Conservation (phyloP, 2,113 vertebrate genomes). For the Ceyx cyanopectus region DNA sequence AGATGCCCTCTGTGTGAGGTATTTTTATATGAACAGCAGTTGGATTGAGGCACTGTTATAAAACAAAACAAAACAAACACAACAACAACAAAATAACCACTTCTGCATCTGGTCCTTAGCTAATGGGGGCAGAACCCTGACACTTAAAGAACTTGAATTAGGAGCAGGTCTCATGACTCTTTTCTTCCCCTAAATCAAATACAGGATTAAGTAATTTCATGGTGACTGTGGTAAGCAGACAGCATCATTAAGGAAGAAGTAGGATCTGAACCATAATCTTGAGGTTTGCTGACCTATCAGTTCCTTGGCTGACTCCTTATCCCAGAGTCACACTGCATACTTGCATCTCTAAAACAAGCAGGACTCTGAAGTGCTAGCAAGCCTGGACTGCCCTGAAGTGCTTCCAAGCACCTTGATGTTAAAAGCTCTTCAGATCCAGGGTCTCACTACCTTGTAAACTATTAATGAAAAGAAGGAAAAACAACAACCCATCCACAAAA, state of each 20-base stretch:
- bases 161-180: neutral
- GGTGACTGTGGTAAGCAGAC: neutral
- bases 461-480: neutral
- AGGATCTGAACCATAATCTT: neutral
- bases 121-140: neutral
- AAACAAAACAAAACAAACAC: neutral
- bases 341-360: neutral
- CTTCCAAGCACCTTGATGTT: neutral
- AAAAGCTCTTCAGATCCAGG: neutral
- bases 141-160: neutral
- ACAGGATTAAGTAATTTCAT: neutral
- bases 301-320: neutral
- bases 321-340: accelerated
- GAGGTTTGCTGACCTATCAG: neutral
- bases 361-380: neutral
- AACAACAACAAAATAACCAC: neutral
- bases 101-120: neutral
- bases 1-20: neutral
- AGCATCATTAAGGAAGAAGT: neutral
- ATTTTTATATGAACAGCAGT: accelerated
- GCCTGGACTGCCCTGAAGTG: neutral
- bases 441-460: neutral
- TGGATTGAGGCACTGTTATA: neutral
- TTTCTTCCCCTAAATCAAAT: neutral
- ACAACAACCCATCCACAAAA: neutral